Percentiles rank a stretch among this genome's conserved stretches.
phyloP scores from a whole-genome alignment of 23 tunicate genomes.

The Halocynthia roretzi region DNA sequence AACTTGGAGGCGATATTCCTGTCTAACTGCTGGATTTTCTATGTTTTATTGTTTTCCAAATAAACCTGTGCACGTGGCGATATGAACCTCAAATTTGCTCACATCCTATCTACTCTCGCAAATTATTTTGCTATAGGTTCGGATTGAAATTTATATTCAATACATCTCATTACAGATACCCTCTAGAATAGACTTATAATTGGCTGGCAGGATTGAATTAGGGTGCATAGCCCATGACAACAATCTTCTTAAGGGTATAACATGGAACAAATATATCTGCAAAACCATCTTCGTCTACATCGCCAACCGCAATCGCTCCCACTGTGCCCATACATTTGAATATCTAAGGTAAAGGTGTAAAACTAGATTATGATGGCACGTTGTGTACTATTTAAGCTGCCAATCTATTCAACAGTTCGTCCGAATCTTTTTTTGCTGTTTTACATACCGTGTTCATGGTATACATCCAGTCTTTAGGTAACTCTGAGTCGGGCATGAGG shows the following conservation, averaged over 20 bases:
- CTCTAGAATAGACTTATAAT: no score
- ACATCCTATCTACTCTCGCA: no score
- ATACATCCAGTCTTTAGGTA: conserved; percentile 47
- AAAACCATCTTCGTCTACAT: conserved; percentile 70
- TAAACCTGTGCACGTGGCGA: no score
- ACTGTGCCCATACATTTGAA: conserved; percentile 49
- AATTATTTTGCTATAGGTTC: no score
- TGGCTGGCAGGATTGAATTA: background rate
- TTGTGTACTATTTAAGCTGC: background rate
- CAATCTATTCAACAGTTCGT: background rate
- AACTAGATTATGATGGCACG: background rate
- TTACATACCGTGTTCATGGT: conserved; percentile 45
- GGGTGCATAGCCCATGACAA: conserved; percentile 66
- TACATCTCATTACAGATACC: no score
- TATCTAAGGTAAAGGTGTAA: conserved; percentile 32
- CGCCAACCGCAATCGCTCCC: conserved; percentile 60
- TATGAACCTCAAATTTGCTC: no score
- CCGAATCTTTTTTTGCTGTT: background rate
- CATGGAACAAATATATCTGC: conserved; percentile 70
- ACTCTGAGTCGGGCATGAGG: conserved; percentile 44
- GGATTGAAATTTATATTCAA: no score
- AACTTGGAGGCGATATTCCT: no score
- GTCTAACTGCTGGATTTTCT: no score
- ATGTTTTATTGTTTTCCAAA: no score
- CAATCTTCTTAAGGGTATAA: conserved; percentile 45